These are phyloP conservation scores for Setophaga petechia DNA, from an alignment of 2,113 vertebrate genomes.

Conservation along the genomic window DNA sequence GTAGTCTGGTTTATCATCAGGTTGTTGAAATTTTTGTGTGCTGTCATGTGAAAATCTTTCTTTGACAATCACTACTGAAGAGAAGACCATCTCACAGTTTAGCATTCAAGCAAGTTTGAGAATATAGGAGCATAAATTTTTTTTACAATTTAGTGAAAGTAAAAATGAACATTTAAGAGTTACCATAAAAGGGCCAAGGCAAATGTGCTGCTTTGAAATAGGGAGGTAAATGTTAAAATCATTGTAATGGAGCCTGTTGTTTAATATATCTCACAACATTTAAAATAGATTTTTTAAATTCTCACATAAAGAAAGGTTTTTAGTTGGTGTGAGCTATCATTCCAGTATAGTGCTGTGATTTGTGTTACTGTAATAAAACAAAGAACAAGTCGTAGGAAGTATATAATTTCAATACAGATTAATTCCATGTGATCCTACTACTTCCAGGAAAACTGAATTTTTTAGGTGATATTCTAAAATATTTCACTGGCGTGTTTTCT, in stretches of 20 bases:
- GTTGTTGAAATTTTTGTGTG: background rate
- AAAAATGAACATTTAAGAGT: background rate
- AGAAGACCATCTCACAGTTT: background rate
- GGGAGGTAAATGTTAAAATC: background rate
- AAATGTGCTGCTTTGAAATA: background rate
- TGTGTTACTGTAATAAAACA: background rate
- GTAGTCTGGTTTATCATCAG: background rate
- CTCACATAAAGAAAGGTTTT: background rate
- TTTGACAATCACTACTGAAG: background rate
- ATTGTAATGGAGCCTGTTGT: background rate
- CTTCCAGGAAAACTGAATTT: background rate
- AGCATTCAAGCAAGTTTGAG: background rate
- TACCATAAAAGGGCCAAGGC: background rate
- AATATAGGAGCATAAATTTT: background rate
- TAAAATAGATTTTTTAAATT: background rate
- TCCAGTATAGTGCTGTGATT: background rate
- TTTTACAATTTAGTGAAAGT: background rate
- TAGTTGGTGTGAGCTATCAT: background rate
- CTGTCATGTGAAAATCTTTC: background rate
- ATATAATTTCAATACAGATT: background rate
- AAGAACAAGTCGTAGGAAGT: background rate
- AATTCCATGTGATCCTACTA: background rate
- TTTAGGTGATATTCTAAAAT: background rate
- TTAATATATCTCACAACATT: background rate
- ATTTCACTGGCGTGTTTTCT: background rate